Conservation (phyloP, 2,113 vertebrate species). For the Himantopus leucocephalus region DNA sequence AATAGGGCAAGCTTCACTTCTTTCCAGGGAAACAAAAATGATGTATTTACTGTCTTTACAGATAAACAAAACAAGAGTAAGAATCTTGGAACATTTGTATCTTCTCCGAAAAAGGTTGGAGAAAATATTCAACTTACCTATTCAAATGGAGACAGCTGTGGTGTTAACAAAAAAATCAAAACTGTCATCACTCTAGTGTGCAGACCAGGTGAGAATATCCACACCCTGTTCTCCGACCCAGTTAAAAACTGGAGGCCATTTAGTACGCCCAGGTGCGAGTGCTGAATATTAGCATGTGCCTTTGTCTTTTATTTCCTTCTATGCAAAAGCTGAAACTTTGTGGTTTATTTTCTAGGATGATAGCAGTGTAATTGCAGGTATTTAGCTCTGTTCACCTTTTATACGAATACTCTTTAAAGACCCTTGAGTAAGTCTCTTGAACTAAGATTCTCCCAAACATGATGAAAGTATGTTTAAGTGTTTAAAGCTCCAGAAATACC, state of each 20-base stretch:
- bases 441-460: not conserved
- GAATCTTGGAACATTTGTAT: slow-evolving; percentile 87
- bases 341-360: not conserved
- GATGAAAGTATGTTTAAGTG: not conserved
- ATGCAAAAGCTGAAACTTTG: not conserved
- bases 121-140: slow-evolving; percentile 86
- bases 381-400: not conserved
- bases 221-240: not conserved
- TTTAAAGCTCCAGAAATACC: not conserved
- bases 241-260: not conserved
- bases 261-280: not conserved
- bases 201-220: slow-evolving; percentile 82
- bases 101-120: slow-evolving; percentile 81
- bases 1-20: not conserved
- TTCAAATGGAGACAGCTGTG: slow-evolving; percentile 82
- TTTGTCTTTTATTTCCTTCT: not conserved
- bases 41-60: slow-evolving; percentile 49
- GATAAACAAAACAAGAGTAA: slow-evolving; percentile 68
- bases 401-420: not conserved
- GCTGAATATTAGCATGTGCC: not conserved
- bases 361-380: not conserved
- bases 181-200: slow-evolving; percentile 87
- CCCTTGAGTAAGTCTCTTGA: not conserved
- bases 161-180: slow-evolving; percentile 69
- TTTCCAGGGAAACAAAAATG: not conserved